Evolutionary conservation across 2,888 invertebrate genomes (phyloP).

Genomic region (Drosophila subquinaria): DNA sequence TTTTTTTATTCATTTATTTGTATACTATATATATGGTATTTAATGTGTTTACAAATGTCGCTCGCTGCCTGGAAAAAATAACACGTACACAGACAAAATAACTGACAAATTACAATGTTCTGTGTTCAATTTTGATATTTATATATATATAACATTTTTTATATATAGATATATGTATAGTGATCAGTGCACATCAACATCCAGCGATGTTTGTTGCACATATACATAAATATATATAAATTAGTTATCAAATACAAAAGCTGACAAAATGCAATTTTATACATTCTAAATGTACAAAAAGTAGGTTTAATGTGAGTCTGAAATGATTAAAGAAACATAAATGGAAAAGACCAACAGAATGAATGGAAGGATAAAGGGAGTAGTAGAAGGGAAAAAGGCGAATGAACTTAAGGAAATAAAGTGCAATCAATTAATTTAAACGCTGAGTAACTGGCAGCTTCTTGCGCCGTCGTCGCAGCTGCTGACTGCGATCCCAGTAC

Average conservation of each 20-base stretch:
- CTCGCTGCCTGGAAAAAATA: slow-evolving; percentile 50
- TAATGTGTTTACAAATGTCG: slow-evolving; percentile 69
- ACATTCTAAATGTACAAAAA: slow-evolving; percentile 72
- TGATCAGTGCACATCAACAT: slow-evolving; percentile 20
- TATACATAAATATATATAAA: slow-evolving; percentile 59
- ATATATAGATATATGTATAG: slow-evolving; percentile 43
- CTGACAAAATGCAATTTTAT: slow-evolving; percentile 71
- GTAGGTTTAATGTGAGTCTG: slow-evolving; percentile 22
- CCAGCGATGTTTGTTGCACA: slow-evolving; percentile 32
- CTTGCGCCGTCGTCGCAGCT: slow-evolving; percentile 85
- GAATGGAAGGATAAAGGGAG: slow-evolving; percentile 4
- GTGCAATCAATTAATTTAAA: slow-evolving; percentile 76
- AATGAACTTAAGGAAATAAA: slow-evolving; percentile 17
- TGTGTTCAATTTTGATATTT: slow-evolving; percentile 41
- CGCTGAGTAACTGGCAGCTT: slow-evolving; percentile 86
- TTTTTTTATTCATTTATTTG: slow-evolving; percentile 16
- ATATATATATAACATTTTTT: slow-evolving; percentile 29
- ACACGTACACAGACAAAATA: slow-evolving; percentile 50
- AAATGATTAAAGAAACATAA: slow-evolving; percentile 30
- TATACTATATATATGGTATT: slow-evolving; percentile 48
- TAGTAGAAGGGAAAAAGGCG: slow-evolving; percentile 22
- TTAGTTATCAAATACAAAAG: slow-evolving; percentile 58
- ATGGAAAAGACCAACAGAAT: slow-evolving; percentile 19
- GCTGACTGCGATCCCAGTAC: slow-evolving; percentile 85
- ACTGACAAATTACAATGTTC: slow-evolving; percentile 54